phyloP scores from a whole-genome alignment of 2,888 invertebrate genomes.

The Tachina fera region DNA sequence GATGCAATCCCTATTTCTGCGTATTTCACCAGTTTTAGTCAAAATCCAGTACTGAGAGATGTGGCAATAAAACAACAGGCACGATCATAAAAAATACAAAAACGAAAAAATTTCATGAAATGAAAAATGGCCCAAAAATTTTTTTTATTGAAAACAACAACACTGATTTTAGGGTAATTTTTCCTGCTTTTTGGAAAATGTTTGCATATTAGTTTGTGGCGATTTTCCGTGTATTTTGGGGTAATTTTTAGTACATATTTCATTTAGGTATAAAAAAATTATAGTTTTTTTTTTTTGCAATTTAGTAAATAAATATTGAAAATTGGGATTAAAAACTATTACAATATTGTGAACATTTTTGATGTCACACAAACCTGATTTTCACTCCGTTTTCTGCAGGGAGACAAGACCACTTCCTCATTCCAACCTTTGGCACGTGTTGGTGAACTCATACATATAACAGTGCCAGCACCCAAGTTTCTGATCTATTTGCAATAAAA shows the following conservation, averaged over 20 bases:
- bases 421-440: constrained; percentile 95
- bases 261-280: no score
- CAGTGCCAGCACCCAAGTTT: constrained; percentile 93
- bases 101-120: no score
- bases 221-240: no score
- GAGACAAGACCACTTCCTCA: constrained; percentile 97
- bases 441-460: constrained; percentile 98
- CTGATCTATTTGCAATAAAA: constrained; percentile 77
- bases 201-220: no score
- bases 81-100: neutral
- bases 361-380: constrained; percentile 92
- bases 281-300: neutral
- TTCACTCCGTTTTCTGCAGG: constrained; percentile 97
- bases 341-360: neutral
- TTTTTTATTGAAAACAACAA: no score
- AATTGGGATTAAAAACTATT: no score
- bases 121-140: no score
- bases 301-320: no score
- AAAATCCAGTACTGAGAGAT: constrained; percentile 95
- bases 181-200: no score
- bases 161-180: no score
- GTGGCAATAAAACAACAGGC: neutral
- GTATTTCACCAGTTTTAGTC: constrained; percentile 96
- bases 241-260: no score
- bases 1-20: constrained; percentile 96